A percentile compares a stretch with the other conserved stretches of the same genome.
These are phyloP conservation scores for Hyaena hyaena DNA, from an alignment of 2,113 vertebrate species.

Conservation along the genomic window DNA sequence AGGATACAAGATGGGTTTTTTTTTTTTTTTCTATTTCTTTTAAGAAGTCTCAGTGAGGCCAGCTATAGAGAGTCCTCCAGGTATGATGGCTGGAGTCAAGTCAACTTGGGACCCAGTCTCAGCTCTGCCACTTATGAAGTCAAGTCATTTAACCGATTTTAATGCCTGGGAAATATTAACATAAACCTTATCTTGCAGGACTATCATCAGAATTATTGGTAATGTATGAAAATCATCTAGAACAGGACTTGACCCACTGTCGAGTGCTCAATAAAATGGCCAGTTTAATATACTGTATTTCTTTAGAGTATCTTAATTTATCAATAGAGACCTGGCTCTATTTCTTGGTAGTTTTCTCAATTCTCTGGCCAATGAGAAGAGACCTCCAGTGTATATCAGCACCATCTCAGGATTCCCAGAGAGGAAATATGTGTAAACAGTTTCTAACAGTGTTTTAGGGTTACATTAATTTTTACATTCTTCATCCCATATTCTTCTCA, in stretches of 20 bases:
- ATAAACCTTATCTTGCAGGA: background rate
- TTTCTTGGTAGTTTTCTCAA: background rate
- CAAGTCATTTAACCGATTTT: background rate
- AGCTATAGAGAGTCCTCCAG: background rate
- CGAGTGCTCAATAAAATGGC: background rate
- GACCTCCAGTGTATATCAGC: background rate
- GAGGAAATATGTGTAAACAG: background rate
- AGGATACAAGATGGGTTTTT: background rate
- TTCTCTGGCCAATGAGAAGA: background rate
- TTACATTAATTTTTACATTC: background rate
- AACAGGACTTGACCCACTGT: background rate
- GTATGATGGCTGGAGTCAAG: background rate
- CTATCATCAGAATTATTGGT: background rate
- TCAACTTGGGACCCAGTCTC: background rate
- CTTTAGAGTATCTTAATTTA: background rate
- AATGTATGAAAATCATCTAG: background rate
- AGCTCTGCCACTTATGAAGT: background rate
- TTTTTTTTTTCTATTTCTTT: background rate
- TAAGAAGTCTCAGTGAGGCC: background rate
- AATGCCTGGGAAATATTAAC: background rate
- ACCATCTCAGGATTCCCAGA: background rate
- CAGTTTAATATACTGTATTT: conserved; percentile 20
- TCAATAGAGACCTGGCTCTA: background rate
- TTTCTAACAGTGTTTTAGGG: background rate
- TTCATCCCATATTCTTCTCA: background rate